phyloP scores from a whole-genome alignment of 1,140 invertebrate genomes.

The Asobara japonica region DNA sequence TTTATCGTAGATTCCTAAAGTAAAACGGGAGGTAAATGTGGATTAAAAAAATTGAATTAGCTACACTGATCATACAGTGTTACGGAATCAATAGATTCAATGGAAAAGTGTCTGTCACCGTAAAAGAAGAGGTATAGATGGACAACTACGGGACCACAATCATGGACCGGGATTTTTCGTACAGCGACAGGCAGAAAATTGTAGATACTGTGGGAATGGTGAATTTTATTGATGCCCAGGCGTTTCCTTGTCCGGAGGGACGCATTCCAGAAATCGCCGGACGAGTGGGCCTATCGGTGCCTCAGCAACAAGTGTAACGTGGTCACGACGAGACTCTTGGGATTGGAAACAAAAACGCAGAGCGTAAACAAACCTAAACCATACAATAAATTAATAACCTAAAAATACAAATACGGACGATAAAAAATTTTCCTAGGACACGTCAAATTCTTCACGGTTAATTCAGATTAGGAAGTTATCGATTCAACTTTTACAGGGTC shows the following conservation, averaged over 20 bases:
- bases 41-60: no score
- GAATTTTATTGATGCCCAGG: conserved; percentile 32
- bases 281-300: background rate
- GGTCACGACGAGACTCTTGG: conserved; percentile 3
- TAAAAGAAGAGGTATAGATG: background rate
- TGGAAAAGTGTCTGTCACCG: background rate
- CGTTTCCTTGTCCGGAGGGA: conserved; percentile 21
- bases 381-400: background rate
- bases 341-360: background rate
- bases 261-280: conserved; percentile 17
- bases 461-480: no score
- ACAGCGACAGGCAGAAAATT: background rate
- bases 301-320: conserved; percentile 34
- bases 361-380: no score
- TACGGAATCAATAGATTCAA: no score
- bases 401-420: no score
- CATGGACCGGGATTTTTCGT: conserved; percentile 3
- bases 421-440: no score
- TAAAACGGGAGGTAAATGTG: no score
- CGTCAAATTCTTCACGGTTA: no score
- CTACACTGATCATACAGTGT: no score
- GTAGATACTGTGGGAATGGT: conserved; percentile 20
- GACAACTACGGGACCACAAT: background rate
- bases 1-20: no score
- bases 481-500: no score